Conservation (phyloP, 2,113 vertebrate genomes). For the Canis aureus region DNA sequence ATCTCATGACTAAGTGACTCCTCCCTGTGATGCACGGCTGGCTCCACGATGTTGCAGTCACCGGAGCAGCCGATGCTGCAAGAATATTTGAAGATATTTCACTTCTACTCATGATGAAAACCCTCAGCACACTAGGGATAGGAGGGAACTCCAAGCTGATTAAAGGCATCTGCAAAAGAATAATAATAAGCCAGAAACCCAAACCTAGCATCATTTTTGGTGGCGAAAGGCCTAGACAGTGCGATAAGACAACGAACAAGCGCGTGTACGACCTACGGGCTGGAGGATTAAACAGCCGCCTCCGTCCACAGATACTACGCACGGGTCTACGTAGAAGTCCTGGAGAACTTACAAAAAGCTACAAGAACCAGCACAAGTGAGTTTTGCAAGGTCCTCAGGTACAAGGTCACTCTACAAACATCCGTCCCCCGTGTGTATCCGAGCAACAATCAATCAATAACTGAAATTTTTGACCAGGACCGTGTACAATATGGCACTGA, state of each 20-base stretch:
- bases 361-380: not conserved
- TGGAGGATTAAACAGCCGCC: not conserved
- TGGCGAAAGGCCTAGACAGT: not conserved
- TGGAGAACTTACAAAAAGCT: not conserved
- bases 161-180: not conserved
- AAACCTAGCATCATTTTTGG: too few relatives aligned
- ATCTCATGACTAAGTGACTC: too few relatives aligned
- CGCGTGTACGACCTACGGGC: rapidly evolving
- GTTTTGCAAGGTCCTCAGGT: not conserved
- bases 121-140: not conserved
- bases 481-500: not conserved
- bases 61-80: too few relatives aligned
- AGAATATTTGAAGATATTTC: not conserved
- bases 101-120: not conserved
- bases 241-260: not conserved
- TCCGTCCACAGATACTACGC: not conserved
- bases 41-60: rapidly evolving
- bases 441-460: not conserved
- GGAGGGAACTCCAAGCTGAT: not conserved
- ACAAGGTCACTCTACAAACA: not conserved
- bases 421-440: not conserved
- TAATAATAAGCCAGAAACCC: not conserved
- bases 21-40: rapidly evolving
- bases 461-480: not conserved
- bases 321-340: not conserved